A percentile compares a stretch with the other conserved stretches of the same genome.
Conservation (phyloP, 2,888 invertebrate genomes). For the Harpagoxenus sublaevis region DNA sequence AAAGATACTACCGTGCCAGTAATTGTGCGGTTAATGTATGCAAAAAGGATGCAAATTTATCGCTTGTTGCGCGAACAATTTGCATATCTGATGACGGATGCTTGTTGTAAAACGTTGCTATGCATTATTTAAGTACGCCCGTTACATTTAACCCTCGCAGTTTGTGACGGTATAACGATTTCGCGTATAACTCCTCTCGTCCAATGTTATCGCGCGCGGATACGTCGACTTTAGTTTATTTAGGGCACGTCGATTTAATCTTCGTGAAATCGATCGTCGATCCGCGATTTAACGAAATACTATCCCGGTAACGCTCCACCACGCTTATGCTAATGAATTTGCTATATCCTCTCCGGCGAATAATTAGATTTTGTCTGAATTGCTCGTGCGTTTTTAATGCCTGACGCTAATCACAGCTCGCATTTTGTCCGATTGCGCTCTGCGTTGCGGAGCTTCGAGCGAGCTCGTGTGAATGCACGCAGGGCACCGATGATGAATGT, state of each 20-base stretch:
- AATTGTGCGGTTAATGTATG: conserved; percentile 57
- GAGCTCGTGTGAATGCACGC: conserved; percentile 2
- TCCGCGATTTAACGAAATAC: conserved; percentile 30
- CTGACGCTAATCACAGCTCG: conserved; percentile 24
- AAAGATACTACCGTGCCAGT: conserved; percentile 56
- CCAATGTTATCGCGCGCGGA: conserved; percentile 19
- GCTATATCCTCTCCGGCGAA: conserved; percentile 66
- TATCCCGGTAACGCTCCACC: conserved; percentile 34
- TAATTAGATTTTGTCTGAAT: conserved; percentile 60
- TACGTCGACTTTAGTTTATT: conserved; percentile 37
- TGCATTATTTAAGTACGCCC: conserved; percentile 56
- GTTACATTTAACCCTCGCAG: conserved; percentile 45
- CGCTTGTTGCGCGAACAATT: conserved; percentile 57
- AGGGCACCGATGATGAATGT: conserved; percentile 44
- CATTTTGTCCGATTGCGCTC: conserved; percentile 24
- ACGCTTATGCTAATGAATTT: conserved; percentile 63
- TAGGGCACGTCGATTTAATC: conserved; percentile 46
- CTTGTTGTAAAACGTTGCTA: conserved; percentile 55
- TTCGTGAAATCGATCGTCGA: conserved; percentile 23
- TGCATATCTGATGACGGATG: conserved; percentile 56
- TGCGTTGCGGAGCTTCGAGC: neutral
- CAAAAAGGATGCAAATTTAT: conserved; percentile 59
- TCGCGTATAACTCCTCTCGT: conserved; percentile 4
- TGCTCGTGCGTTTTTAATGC: conserved; percentile 66
- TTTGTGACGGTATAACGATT: conserved; percentile 31